Evolutionary conservation across 2,797 vertebrate species (phyloP), one percentile per base, ranked within the genome.

Genomic region (Amphiprion clarkii): DNA sequence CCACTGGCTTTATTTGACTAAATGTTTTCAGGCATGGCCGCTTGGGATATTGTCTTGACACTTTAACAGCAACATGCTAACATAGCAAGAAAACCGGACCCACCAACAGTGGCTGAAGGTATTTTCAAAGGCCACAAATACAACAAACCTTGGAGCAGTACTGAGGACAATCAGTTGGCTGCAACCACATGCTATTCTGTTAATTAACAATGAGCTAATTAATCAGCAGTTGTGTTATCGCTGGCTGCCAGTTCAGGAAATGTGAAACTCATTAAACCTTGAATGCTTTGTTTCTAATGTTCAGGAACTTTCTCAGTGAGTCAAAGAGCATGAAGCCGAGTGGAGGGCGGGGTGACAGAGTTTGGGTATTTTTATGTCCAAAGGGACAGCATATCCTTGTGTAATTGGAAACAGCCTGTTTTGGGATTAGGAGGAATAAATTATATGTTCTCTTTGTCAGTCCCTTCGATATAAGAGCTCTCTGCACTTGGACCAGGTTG

Each of bases 121-220:
- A n/a, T 46, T 67, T 74, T 60, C 23, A 53, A 56, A 29, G 33
- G 19, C 13, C 49, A 19, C 21, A 46, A 69, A 55, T 36, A 62
- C 42, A 64, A 39, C 39, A 29, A 5, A 58, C 23, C 21, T 31
- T 19, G 6, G 7, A 2, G 46, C 8, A 49, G 19, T n/a, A 57
- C 25, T 17, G 44, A 40, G 19, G 17, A 53, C 46, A 48, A n/a
- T 44, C 2, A 0, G 14, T 12, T 25, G 21, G 33, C 33, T 27
- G 27, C 27, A 27, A 27, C 68, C 25, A 21, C 5, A 48, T 16
- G n/a, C 23, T 53, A 39, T 67, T 36, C 66, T 7, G 13, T 52
- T 39, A 60, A 70, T 79, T 66, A 75, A 42, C 57, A 48, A 58
- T 62, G 10, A 53, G 23, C 25, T 36, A 53, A 54, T 69, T 54